Evolutionary conservation across 2,888 invertebrate species (phyloP).

Genomic region (Cloeon dipterum): DNA sequence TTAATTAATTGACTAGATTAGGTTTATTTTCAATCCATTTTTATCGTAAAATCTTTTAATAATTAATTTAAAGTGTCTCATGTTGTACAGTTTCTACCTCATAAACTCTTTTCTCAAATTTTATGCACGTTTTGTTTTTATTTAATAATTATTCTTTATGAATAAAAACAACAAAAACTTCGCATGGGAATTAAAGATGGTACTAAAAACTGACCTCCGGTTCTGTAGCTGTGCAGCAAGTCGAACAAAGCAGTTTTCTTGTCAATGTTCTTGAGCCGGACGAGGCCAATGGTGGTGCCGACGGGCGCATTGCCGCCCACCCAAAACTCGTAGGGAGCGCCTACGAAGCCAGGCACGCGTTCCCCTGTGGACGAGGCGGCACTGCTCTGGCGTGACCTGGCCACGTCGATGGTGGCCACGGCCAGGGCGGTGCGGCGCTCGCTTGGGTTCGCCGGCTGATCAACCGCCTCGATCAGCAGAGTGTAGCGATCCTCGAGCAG

Average conservation of each 20-base stretch:
- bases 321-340: conserved; percentile 77
- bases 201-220: conserved; percentile 58
- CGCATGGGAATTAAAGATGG: no score
- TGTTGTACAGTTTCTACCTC: no score
- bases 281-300: conserved; percentile 69
- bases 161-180: no score
- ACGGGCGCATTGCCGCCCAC: conserved; percentile 66
- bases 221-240: conserved; percentile 58
- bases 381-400: conserved; percentile 14
- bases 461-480: conserved; percentile 61
- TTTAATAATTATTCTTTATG: no score
- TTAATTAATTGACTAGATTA: background rate
- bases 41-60: conserved; percentile 1
- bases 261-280: conserved; percentile 46
- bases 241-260: conserved; percentile 43
- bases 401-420: conserved; percentile 61
- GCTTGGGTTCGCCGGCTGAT: conserved; percentile 62
- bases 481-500: conserved; percentile 49
- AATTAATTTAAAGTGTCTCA: background rate
- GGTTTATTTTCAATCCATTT: background rate
- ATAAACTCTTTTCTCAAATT: no score
- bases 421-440: conserved; percentile 61
- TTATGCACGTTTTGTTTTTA: no score
- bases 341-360: conserved; percentile 49
- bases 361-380: conserved; percentile 4